phyloP scores from a whole-genome alignment of 2,888 invertebrate species.

The Aleiodes leptofemur region DNA sequence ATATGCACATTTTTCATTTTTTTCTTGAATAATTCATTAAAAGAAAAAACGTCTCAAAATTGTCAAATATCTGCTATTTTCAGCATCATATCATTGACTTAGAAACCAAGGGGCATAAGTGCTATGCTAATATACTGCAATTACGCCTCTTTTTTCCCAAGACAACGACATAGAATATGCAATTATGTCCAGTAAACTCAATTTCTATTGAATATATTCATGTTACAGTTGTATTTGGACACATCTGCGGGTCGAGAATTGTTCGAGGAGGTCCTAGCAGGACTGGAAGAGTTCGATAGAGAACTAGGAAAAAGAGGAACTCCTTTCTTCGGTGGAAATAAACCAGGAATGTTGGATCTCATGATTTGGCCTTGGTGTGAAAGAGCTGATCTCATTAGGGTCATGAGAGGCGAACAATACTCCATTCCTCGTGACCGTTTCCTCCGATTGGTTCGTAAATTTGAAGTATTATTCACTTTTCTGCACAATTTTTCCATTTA shows the following conservation, averaged over 20 bases:
- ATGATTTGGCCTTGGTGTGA: constrained; percentile 94
- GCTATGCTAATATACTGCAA: too few relatives aligned
- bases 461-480: neutral
- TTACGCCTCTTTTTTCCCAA: too few relatives aligned
- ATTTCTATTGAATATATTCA: constrained; percentile 11
- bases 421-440: constrained; percentile 82
- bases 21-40: too few relatives aligned
- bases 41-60: too few relatives aligned
- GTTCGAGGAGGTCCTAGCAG: constrained; percentile 78
- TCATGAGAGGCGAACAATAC: constrained; percentile 80
- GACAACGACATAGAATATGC: constrained; percentile 59
- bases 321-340: constrained; percentile 81
- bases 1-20: too few relatives aligned
- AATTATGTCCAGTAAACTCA: constrained; percentile 8
- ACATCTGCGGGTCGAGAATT: constrained; percentile 70
- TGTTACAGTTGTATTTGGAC: constrained; percentile 60
- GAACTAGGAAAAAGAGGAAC: constrained; percentile 81
- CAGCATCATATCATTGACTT: too few relatives aligned
- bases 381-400: constrained; percentile 79
- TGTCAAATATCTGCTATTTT: too few relatives aligned
- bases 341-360: constrained; percentile 87
- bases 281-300: constrained; percentile 81
- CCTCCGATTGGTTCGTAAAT: constrained; percentile 78
- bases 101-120: too few relatives aligned
- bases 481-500: neutral